Evolutionary conservation across 2,113 vertebrate genomes (phyloP), one percentile per base, ranked within the genome.

Genomic region (Xenopus borealis): DNA sequence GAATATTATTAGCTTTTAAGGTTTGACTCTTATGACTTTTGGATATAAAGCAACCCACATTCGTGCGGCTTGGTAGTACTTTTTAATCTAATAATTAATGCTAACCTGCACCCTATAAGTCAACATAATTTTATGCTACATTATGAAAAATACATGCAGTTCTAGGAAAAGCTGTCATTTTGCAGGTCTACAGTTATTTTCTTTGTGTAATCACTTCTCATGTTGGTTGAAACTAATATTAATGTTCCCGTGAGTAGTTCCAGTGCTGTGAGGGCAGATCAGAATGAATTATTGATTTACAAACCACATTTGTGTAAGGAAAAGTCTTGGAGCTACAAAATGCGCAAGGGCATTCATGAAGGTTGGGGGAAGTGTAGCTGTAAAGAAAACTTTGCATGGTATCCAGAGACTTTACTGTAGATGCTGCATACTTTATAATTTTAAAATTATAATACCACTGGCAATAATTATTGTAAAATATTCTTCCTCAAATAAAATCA

Each of bases 281-380:
- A 61, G 72, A 75, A 69, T 75, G 66, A 75, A 75, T 75, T 69
- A 75, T 75, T 75, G 72, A 75, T 75, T 69, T 69, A 62, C 72
- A 75, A 75, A 75, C 66, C n/a, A 67, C 58, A 69, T 69, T 75
- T 75, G 66, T 75, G 72, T 75, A 75, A 69, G 68, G 72, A 75
- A 75, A 75, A 69, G 57, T 62, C 72, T 52, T 46, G 20, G 44
- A 68, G 65, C 72, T 20, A 40, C 58, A 17, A 69, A 67, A 75
- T 12, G 45, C 45, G 45, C 46, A 30, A 23, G 45, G 27, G 44
- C 44, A 75, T 75, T 75, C 46, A 75, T 75, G 65, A 75, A 62
- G 57, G 64, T 61, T 53, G 44, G 63, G 65, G 47, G 46, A 68
- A 62, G 50, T 64, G 63, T 40, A 46, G 44, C 40, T 9, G 50